Base-by-base conservation (phyloP, 2,113 vertebrate genomes). In the Glaucomys volans region DNA sequence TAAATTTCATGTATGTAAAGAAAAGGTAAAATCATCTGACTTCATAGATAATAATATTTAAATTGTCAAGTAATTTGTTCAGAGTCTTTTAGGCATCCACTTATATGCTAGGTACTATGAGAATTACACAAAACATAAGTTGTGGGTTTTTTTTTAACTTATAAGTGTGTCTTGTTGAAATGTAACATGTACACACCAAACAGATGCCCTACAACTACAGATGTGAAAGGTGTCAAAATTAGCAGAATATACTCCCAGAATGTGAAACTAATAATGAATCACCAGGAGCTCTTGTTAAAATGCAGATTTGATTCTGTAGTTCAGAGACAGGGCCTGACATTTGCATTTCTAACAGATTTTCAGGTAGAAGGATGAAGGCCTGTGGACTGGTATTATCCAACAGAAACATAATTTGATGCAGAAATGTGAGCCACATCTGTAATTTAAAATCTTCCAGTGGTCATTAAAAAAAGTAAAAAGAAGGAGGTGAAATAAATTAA, bases 31-130 rank as follows among this genome's bases (percentile, higher is more conserved):
- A 86, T 4, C 28, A 42, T 67, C 30, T 85, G 54, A 88, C 17
- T 93, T 95, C 22, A 64, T 28, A 72, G 76, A 79, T 42, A 81
- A 74, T 76, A 69, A 72, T 37, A 64, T 91, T 87, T 66, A 83
- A 89, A 52, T 95, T 82, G 11, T 76, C 32, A 82, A 67, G 20
- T 80, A 81, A 54, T 81, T 93, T 62, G 67, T 40, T 66, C n/a
- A 93, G 3, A 52, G 35, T 54, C 8, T 83, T 50, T 44, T 69
- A 75, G 3, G 18, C 44, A 13, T 52, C 16, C n/a, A 83, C 30
- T 87, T 37, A 57, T 71, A 17, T 59, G 37, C 3, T 62, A 77
- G 12, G 1, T 50, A 26, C 32, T 71, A 59, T 81, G 62, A 50
- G n/a, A 88, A 72, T 62, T 88, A 83, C 22, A 47, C 1, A 94